Base-by-base conservation (phyloP, 2,888 invertebrate genomes). In the Globia sparganii region DNA sequence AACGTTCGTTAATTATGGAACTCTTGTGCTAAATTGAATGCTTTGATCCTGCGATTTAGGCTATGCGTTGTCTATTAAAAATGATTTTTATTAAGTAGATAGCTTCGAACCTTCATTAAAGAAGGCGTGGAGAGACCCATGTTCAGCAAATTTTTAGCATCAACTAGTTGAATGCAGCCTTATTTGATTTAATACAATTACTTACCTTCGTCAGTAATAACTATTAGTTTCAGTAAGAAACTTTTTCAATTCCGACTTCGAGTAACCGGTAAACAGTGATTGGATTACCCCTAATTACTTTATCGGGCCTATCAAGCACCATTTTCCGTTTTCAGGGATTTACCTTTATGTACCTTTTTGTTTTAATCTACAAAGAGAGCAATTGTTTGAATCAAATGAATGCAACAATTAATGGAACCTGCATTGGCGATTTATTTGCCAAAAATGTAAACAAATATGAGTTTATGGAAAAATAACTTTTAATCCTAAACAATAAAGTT, bases 201-300 rank as follows among this genome's bases (percentile, higher is more conserved):
- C 49, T 15, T 18, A 43, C 28, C 34, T 49, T 2, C n/a, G 11
- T 62, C 74, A 40, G 56, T 37, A 46, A 59, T 46, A 66, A 78
- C 71, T 58, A 28, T 46, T 49, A 37, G 49, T 66, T 78, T 53
- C 43, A 31, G 25, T n/a, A 18, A 70, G 71, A 61, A 80, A 84
- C 56, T 80, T 80, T 70, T 79, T 66, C 67, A 56, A 49, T 83
- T 62, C 28, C 40, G 62, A 49, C 40, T 64, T 62, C 78, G 25
- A 34, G 59, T 67, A 67, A 66, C 61, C 72, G 59, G 72, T 71
- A 66, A 79, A 56, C 40, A 65, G 31, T 58, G 43, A 84, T 61
- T 79, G 71, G 71, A 79, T 79, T 70, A 79, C 46, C 66, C 84
- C 59, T 84, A 70, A 79, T 80, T 84, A 80, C 65, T 80, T 84